Conservation (phyloP, 2,888 invertebrate species). For the Coelogynopora nodosa region DNA sequence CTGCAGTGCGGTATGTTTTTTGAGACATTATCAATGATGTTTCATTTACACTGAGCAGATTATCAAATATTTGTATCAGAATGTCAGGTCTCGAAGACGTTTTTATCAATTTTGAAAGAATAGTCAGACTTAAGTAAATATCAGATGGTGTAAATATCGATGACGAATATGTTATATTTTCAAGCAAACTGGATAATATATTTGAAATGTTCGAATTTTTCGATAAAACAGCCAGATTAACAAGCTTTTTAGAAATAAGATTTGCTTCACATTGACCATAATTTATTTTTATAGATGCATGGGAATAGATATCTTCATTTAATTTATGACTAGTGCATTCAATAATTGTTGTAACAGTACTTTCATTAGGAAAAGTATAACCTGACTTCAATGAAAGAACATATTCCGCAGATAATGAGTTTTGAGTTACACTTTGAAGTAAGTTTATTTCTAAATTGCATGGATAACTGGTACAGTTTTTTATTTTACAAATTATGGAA, state of each 20-base stretch:
- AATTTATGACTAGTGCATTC: not conserved
- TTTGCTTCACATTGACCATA: not conserved
- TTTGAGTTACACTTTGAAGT: too few species aligned
- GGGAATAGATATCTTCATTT: not conserved
- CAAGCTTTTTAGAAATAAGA: not conserved
- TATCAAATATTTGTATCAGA: not conserved
- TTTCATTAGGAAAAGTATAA: too few species aligned
- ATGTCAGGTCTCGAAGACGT: not conserved
- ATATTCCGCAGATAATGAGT: too few species aligned
- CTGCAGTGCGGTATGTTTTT: not conserved
- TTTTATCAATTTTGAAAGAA: not conserved
- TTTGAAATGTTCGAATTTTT: not conserved
- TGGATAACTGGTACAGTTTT: too few species aligned
- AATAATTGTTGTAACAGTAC: too few species aligned
- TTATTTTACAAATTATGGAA: too few species aligned
- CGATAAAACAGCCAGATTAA: not conserved
- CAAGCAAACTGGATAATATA: not conserved
- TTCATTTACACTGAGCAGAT: not conserved
- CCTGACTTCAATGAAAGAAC: too few species aligned
- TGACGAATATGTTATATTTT: not conserved
- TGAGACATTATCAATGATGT: not conserved
- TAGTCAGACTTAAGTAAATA: not conserved
- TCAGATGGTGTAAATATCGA: not conserved
- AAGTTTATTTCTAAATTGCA: too few species aligned
- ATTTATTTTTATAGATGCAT: not conserved